Evolutionary conservation across 2,113 vertebrate genomes (phyloP).

Genomic region (Amblyornis subalaris): DNA sequence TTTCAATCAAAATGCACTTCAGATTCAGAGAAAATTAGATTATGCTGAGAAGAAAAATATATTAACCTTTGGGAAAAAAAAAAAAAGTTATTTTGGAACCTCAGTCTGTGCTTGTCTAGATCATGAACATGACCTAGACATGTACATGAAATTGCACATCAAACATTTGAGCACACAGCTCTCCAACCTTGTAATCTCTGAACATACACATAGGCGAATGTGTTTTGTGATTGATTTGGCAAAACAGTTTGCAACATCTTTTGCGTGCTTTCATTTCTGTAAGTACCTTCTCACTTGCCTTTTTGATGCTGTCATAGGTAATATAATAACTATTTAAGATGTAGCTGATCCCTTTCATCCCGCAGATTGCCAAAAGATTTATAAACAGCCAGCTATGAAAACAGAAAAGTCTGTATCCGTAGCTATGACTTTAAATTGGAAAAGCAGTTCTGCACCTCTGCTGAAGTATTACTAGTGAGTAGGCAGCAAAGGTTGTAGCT

Average conservation of each 20-base stretch:
- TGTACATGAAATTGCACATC: neutral
- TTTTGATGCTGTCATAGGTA: neutral
- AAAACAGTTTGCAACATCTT: neutral
- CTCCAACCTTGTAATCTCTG: neutral
- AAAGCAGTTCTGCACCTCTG: neutral
- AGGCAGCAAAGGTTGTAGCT: neutral
- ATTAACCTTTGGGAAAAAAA: neutral
- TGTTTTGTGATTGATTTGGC: neutral
- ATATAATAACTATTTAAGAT: neutral
- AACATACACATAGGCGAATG: neutral
- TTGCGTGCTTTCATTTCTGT: neutral
- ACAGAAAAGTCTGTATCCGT: neutral
- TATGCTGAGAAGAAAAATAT: neutral
- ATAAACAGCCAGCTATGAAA: neutral
- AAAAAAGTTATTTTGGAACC: neutral
- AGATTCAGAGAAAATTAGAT: neutral
- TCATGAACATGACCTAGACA: too few species aligned
- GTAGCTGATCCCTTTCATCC: neutral
- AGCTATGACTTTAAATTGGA: neutral
- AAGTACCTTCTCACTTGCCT: neutral
- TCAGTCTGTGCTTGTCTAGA: neutral
- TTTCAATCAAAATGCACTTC: neutral
- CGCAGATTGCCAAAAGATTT: neutral
- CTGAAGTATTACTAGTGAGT: neutral
- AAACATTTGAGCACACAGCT: neutral